A percentile compares a stretch with the other conserved stretches of the same genome.
These are phyloP conservation scores for Helicoverpa armigera DNA, from an alignment of 1,140 invertebrate genomes.

Conservation along the genomic window DNA sequence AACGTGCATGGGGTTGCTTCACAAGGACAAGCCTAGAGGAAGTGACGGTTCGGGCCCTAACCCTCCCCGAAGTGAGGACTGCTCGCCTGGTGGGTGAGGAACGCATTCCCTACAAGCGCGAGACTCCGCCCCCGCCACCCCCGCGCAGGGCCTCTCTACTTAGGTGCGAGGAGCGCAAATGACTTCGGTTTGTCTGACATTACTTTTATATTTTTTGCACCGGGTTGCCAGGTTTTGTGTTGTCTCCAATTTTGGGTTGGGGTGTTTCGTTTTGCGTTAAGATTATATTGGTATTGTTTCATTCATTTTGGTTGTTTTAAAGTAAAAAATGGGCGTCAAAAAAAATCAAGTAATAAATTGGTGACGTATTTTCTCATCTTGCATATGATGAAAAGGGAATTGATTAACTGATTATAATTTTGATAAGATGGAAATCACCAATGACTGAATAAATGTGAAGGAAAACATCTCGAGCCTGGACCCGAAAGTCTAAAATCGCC, in stretches of 20 bases:
- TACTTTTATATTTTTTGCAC: not conserved
- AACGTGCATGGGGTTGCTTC: conserved; percentile 76
- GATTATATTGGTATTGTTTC: no score
- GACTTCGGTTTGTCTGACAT: conserved; percentile 11
- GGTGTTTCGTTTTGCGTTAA: not conserved
- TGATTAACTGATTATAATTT: no score
- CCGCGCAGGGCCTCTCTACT: conserved; percentile 69
- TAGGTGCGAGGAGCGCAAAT: conserved; percentile 55
- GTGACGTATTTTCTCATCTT: no score
- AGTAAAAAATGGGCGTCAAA: no score
- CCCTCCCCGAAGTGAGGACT: conserved; percentile 72
- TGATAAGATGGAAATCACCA: no score
- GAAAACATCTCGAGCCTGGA: no score
- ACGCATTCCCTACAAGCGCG: conserved; percentile 63
- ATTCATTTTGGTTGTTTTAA: no score
- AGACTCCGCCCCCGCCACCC: conserved; percentile 71
- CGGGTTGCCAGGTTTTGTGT: conserved; percentile 26
- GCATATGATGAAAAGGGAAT: no score
- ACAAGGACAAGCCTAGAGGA: conserved; percentile 74
- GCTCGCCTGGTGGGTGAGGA: conserved; percentile 64
- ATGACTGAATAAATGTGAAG: no score
- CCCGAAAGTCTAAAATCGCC: no score
- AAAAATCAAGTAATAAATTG: no score
- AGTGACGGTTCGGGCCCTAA: conserved; percentile 70
- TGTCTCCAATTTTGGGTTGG: not conserved